These are phyloP conservation scores for Zeugodacus cucurbitae DNA, from an alignment of 1,140 invertebrate species.

Conservation along the genomic window DNA sequence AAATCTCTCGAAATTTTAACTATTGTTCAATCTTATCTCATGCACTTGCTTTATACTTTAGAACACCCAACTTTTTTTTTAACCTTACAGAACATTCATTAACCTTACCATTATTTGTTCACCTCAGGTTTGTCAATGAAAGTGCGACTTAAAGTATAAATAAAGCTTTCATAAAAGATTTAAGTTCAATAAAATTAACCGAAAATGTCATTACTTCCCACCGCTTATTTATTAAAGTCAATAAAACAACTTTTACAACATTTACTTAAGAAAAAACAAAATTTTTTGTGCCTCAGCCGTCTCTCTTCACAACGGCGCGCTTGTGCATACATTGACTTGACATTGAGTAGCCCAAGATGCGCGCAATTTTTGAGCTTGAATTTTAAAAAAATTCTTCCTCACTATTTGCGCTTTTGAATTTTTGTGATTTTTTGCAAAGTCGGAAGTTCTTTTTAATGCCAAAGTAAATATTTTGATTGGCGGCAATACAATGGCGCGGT, in stretches of 20 bases:
- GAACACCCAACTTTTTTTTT: too few species aligned
- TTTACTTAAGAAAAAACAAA: not conserved
- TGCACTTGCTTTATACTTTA: too few species aligned
- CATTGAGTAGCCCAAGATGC: not conserved
- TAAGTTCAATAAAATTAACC: too few species aligned
- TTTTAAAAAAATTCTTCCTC: not conserved
- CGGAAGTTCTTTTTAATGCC: conserved; percentile 32
- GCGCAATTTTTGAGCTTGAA: too few species aligned
- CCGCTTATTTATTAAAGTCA: not conserved
- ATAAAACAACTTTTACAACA: not conserved
- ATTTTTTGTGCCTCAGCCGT: not conserved
- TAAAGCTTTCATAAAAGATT: too few species aligned
- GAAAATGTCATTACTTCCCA: not conserved
- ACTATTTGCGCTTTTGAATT: not conserved
- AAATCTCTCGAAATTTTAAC: too few species aligned
- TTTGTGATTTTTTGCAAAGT: not conserved
- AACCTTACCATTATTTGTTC: too few species aligned
- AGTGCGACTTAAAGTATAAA: too few species aligned
- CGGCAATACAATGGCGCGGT: not conserved
- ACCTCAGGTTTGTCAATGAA: too few species aligned
- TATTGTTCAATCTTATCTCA: too few species aligned
- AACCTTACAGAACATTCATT: too few species aligned
- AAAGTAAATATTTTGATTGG: conserved; percentile 24
- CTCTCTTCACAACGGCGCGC: not conserved
- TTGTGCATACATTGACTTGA: conserved; percentile 2